These are phyloP conservation scores for Augiades crinisus DNA, from an alignment of 2,888 invertebrate genomes.

Conservation along the genomic window DNA sequence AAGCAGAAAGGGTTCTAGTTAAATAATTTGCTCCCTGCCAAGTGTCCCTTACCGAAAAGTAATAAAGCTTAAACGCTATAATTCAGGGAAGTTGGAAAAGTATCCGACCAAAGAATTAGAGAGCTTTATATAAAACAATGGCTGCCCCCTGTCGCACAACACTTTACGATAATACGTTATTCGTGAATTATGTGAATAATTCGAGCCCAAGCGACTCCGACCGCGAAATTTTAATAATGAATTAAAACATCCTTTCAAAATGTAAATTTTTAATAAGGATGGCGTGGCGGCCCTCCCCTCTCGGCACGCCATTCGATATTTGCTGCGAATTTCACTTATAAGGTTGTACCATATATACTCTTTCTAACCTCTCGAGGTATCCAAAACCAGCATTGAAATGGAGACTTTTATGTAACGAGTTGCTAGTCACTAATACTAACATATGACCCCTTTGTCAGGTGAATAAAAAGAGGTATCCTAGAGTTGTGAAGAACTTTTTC, in stretches of 20 bases:
- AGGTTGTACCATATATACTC: not conserved
- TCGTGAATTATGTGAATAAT: slow-evolving; percentile 57
- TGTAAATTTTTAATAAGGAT: slow-evolving; percentile 77
- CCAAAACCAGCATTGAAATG: too few species aligned
- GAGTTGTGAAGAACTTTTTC: too few species aligned
- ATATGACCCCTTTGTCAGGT: too few species aligned
- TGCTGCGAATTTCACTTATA: not conserved
- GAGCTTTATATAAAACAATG: slow-evolving; percentile 56
- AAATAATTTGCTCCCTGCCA: not conserved
- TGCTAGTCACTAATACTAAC: too few species aligned
- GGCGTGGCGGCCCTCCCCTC: slow-evolving; percentile 38
- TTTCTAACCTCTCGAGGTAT: too few species aligned
- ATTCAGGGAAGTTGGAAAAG: slow-evolving; percentile 67
- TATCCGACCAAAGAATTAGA: slow-evolving; percentile 63
- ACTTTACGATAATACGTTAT: slow-evolving; percentile 48
- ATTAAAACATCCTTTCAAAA: slow-evolving; percentile 74
- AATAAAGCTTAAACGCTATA: slow-evolving; percentile 66
- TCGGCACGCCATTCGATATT: slow-evolving; percentile 31
- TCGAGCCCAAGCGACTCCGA: slow-evolving; percentile 58
- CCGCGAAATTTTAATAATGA: slow-evolving; percentile 77
- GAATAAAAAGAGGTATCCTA: too few species aligned
- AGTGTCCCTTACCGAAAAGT: slow-evolving; percentile 38
- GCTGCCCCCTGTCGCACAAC: slow-evolving; percentile 31
- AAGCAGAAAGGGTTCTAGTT: not conserved
- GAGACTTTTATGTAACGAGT: too few species aligned